Evolutionary conservation across 2,888 invertebrate genomes (phyloP).

Genomic region (Sialis fuliginosa): DNA sequence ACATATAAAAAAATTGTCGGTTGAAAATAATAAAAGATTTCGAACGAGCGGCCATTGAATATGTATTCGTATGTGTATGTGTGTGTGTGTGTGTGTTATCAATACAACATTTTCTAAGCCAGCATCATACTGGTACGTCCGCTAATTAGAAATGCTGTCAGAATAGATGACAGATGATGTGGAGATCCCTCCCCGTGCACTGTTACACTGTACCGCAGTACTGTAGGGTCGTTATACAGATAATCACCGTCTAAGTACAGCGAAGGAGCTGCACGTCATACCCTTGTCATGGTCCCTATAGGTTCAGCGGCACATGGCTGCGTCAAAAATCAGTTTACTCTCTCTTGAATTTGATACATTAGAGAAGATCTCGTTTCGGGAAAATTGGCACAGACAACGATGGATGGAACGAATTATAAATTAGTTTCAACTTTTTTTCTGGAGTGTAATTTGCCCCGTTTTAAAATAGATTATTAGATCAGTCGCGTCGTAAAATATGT

Average conservation of each 20-base stretch:
- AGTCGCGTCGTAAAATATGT: too few species aligned
- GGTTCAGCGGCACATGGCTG: conserved; percentile 1
- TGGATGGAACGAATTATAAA: too few species aligned
- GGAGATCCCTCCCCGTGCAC: conserved; percentile 13
- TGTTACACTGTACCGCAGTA: conserved; percentile 13
- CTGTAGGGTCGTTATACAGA: background rate
- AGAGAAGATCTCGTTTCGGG: background rate
- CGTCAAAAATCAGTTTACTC: conserved; percentile 19
- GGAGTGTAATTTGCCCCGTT: too few species aligned
- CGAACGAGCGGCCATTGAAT: too few species aligned
- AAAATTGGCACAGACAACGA: too few species aligned
- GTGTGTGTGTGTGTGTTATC: background rate
- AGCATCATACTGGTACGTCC: background rate
- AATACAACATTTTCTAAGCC: background rate
- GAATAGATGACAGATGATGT: conserved; percentile 21
- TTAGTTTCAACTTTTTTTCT: too few species aligned
- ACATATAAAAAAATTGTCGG: too few species aligned
- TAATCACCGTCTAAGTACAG: conserved; percentile 4
- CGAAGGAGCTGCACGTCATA: conserved; percentile 18
- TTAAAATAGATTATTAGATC: too few species aligned
- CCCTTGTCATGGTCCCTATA: conserved; percentile 23
- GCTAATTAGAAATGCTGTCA: conserved; percentile 25
- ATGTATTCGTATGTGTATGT: too few species aligned
- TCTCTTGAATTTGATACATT: conserved; percentile 10
- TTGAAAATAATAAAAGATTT: too few species aligned